These are phyloP conservation scores for Heliconius melpomene DNA, from an alignment of 1,140 invertebrate genomes.

Conservation along the genomic window DNA sequence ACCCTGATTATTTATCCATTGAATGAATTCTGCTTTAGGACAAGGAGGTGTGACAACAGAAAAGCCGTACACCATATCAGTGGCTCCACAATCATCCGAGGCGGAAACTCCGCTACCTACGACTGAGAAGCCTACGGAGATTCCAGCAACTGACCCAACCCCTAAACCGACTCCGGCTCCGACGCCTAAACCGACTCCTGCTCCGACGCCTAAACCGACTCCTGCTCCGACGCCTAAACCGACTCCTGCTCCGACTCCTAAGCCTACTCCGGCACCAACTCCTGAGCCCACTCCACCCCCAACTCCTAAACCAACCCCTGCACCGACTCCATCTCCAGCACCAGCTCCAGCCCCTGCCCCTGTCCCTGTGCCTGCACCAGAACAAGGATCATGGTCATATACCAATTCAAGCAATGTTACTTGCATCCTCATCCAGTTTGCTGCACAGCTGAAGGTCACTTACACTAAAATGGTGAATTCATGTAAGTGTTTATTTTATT, in stretches of 20 bases:
- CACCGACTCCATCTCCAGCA: conserved; percentile 53
- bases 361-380: conserved; percentile 63
- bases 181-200: conserved; percentile 47
- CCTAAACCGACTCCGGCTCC: background rate
- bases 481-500: conserved; percentile 44
- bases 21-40: conserved; percentile 40
- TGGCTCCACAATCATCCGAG: background rate
- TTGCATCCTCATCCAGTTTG: conserved; percentile 84
- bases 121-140: conserved; percentile 5
- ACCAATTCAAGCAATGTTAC: conserved; percentile 70
- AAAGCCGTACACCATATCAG: conserved; percentile 36
- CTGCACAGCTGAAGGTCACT: conserved; percentile 83
- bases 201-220: conserved; percentile 38
- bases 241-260: conserved; percentile 43
- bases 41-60: conserved; percentile 42
- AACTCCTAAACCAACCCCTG: conserved; percentile 52
- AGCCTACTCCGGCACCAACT: conserved; percentile 53
- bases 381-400: conserved; percentile 80
- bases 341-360: conserved; percentile 62
- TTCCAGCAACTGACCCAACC: background rate
- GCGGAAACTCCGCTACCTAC: background rate
- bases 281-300: conserved; percentile 52
- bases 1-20: conserved; percentile 13
- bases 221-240: background rate
- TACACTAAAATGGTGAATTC: conserved; percentile 74